Conservation (phyloP, 2,888 invertebrate genomes). For the Apotomis betuletana region DNA sequence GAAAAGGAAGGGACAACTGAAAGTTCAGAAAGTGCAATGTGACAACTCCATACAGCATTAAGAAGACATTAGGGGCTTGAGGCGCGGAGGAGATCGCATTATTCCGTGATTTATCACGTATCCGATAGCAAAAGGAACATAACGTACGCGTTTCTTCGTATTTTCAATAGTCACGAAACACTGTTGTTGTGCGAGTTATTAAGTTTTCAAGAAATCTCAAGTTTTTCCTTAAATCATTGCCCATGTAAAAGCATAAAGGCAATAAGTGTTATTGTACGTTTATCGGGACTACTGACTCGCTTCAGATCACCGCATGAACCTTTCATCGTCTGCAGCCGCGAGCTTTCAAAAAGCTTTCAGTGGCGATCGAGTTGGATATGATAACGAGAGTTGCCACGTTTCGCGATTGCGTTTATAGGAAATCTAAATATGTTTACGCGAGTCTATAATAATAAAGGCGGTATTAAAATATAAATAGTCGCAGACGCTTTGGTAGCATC, state of each 20-base stretch:
- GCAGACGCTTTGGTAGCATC: conserved; percentile 38
- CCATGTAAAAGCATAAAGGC: conserved; percentile 2
- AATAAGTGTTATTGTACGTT: conserved; percentile 19
- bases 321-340: conserved; percentile 73
- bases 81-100: conserved; percentile 68
- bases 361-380: conserved; percentile 71
- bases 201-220: background rate
- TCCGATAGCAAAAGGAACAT: conserved; percentile 58
- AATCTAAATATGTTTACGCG: conserved; percentile 51
- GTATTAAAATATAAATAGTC: conserved; percentile 27
- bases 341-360: conserved; percentile 82
- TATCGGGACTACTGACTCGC: conserved; percentile 57
- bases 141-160: conserved; percentile 43
- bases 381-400: conserved; percentile 68
- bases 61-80: conserved; percentile 77
- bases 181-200: conserved; percentile 20
- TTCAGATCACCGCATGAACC: conserved; percentile 71
- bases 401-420: conserved; percentile 60
- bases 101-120: conserved; percentile 75
- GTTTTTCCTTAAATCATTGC: conserved; percentile 6
- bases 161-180: conserved; percentile 34
- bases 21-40: conserved; percentile 74
- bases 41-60: conserved; percentile 80
- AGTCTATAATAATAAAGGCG: conserved; percentile 16
- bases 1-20: conserved; percentile 60